Evolutionary conservation across 2,113 vertebrate genomes (phyloP).

Genomic region (Phoxinus phoxinus): DNA sequence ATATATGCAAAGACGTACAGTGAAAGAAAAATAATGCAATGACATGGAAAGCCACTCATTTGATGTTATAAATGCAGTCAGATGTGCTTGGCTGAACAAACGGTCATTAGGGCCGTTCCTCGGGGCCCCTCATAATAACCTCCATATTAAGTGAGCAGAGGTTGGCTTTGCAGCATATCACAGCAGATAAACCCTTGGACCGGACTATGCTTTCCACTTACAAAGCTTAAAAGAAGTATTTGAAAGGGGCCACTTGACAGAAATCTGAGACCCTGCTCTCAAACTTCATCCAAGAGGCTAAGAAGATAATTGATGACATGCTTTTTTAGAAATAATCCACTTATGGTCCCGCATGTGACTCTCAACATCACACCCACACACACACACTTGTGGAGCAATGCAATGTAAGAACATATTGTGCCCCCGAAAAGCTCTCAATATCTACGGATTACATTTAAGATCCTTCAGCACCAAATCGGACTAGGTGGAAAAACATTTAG

Average conservation of each 20-base stretch:
- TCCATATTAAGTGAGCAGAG: conserved; percentile 20
- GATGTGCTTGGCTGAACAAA: not conserved
- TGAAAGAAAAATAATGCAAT: not conserved
- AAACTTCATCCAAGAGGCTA: conserved; percentile 13
- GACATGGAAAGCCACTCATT: not conserved
- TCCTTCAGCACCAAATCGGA: conserved; percentile 40
- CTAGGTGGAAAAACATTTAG: conserved; percentile 34
- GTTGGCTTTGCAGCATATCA: not conserved
- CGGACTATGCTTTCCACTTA: not conserved
- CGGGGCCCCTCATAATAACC: not conserved
- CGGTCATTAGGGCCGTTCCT: conserved; percentile 6
- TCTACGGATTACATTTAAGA: conserved; percentile 35
- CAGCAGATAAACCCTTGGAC: conserved; percentile 26
- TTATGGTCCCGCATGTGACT: conserved; percentile 67
- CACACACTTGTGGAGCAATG: conserved; percentile 59
- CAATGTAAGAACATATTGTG: conserved; percentile 37
- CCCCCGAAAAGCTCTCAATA: conserved; percentile 1
- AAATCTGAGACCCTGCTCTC: not conserved
- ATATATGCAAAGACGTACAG: not conserved
- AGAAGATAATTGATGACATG: conserved; percentile 67
- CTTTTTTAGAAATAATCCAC: conserved; percentile 63
- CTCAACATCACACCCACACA: conserved; percentile 57
- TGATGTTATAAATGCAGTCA: not conserved
- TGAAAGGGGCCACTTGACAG: conserved; percentile 28
- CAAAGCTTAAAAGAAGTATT: not conserved